A percentile compares a stretch with the other conserved stretches of the same genome.
These are phyloP conservation scores for Miopithecus talapoin DNA, from an alignment of 2,797 vertebrate genomes.

Conservation along the genomic window DNA sequence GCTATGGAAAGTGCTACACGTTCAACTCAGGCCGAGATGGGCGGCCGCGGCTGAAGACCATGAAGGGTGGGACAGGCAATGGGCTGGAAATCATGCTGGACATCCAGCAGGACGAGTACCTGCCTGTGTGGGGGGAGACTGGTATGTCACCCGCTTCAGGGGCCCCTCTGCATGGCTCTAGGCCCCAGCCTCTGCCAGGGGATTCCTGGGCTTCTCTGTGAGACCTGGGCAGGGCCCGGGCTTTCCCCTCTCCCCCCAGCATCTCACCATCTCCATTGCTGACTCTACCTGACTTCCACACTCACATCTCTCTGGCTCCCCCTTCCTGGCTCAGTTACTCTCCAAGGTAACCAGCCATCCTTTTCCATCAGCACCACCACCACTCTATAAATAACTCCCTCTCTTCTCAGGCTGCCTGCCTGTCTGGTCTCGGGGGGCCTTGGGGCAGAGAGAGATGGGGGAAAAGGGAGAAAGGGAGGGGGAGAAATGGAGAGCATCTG, in stretches of 20 bases:
- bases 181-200: neutral
- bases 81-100: conserved; percentile 99
- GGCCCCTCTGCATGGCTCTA: neutral
- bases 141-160: conserved; percentile 83
- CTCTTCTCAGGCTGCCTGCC: conserved; percentile 69
- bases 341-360: conserved; percentile 85
- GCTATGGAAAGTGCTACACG: conserved; percentile 99
- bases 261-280: neutral
- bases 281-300: conserved; percentile 53
- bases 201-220: neutral
- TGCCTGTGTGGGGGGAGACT: conserved; percentile 98
- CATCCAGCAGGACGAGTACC: conserved; percentile 98
- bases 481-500: neutral
- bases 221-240: neutral
- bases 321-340: conserved; percentile 76
- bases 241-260: neutral
- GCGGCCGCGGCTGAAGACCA: conserved; percentile 91
- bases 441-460: conserved; percentile 42
- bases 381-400: conserved; percentile 84
- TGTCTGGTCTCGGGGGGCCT: conserved; percentile 51
- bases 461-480: neutral
- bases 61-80: conserved; percentile 97
- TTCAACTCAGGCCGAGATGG: conserved; percentile 96
- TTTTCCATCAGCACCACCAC: conserved; percentile 73
- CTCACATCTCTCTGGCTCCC: conserved; percentile 39